Base-by-base conservation (phyloP, 2,888 invertebrate genomes). In the Thera britannica region DNA sequence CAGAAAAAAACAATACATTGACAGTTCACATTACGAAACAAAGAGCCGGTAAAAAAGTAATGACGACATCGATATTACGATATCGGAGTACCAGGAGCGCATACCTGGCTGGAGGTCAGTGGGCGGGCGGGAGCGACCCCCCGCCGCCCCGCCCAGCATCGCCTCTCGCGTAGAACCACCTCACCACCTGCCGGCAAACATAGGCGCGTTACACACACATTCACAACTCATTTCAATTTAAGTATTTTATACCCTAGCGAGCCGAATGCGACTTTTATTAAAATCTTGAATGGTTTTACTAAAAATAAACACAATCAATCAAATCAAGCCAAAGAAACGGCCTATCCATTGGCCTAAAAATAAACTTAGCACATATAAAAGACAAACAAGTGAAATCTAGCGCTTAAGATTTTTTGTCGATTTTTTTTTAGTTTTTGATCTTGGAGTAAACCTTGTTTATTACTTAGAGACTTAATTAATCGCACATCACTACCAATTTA, bases 101-200 rank as follows among this genome's bases (percentile, higher is more conserved):
- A 89, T 90, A 92, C 92, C 92, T 91, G 86, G 90, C 75, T 90
- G 90, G 76, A 89, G 87, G 84, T 92, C 92, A 90, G 90, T 82
- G 92, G 93, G 93, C 89, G 93, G 93, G 92, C 93, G 93, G 93
- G 92, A 92, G 93, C 93, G 93, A 89, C 92, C 90, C 92, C 92
- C 93, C 91, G 93, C 93, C 93, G 92, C 92, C 92, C 93, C 93
- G 92, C 93, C 93, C 93, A 89, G 90, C 93, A 93, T 93, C 88
- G 84, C 92, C 90, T 88, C 84, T 79, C 85, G 86, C 77, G 81
- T 79, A 78, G 83, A 81, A 86, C 87, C 91, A 90, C 91, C 88
- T 91, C 92, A 90, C 86, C 86, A 86, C 89, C 93, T 93, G 90
- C 70, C 78, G 75, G 83, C 80, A 84, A 82, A 76, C 65, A 70